Evolutionary conservation across 2,888 invertebrate genomes (phyloP).

Genomic region (Euplagia quadripunctaria): DNA sequence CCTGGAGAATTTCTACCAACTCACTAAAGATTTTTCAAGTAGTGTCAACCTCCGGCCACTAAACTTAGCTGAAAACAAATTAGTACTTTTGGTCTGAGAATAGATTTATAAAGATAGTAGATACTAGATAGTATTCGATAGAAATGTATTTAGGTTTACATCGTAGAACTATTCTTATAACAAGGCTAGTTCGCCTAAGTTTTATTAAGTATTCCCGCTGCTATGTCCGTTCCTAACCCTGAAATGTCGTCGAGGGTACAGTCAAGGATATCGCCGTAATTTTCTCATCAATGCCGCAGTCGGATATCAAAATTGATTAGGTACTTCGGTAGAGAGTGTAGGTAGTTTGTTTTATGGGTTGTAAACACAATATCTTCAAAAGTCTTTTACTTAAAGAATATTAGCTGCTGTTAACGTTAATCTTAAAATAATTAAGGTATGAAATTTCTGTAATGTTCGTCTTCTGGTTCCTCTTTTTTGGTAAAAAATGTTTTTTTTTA

Average conservation of each 20-base stretch:
- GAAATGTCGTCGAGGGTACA: slow-evolving; percentile 12
- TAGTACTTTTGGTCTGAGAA: too few species aligned
- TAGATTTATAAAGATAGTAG: too few species aligned
- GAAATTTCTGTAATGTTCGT: not conserved
- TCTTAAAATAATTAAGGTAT: not conserved
- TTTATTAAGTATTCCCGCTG: slow-evolving; percentile 7
- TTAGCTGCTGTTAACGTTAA: too few species aligned
- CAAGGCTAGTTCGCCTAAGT: slow-evolving; percentile 6
- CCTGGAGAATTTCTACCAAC: too few species aligned
- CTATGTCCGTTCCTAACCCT: not conserved
- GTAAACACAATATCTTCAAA: not conserved
- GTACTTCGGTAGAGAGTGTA: not conserved
- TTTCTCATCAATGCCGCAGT: slow-evolving; percentile 1
- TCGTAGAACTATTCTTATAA: not conserved
- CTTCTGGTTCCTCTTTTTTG: not conserved
- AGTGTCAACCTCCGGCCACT: too few species aligned
- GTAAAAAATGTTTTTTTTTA: too few species aligned
- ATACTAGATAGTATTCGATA: not conserved
- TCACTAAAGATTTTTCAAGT: too few species aligned
- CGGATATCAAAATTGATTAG: not conserved
- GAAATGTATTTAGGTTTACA: not conserved
- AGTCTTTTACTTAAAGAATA: too few species aligned
- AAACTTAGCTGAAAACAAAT: too few species aligned
- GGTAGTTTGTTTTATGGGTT: not conserved
- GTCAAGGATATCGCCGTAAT: slow-evolving; percentile 15